These are phyloP conservation scores for Saguinus imperator DNA, from an alignment of 2,113 vertebrate species.

Conservation along the genomic window DNA sequence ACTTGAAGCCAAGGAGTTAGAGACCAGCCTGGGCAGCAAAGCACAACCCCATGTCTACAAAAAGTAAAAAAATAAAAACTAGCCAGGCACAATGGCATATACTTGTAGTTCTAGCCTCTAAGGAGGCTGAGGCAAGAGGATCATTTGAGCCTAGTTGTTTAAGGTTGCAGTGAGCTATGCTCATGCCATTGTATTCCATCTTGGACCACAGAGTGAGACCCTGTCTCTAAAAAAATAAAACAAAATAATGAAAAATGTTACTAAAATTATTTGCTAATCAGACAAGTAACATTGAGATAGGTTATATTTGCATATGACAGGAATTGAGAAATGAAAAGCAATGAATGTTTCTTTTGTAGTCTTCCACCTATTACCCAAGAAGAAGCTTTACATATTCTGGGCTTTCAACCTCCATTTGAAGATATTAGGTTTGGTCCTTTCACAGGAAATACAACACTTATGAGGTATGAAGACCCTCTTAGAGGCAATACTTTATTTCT, in stretches of 20 bases:
- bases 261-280: background rate
- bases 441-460: conserved; percentile 98
- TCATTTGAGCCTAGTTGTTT: no score
- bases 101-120: no score
- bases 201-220: no score
- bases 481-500: background rate
- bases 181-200: no score
- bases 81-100: no score
- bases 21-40: no score
- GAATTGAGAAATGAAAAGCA: conserved; percentile 36
- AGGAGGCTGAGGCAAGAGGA: no score
- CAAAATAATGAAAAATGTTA: conserved; percentile 16
- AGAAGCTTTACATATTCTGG: conserved; percentile 96
- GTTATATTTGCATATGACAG: background rate
- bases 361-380: conserved; percentile 97
- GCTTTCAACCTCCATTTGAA: conserved; percentile 98
- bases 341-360: conserved; percentile 78
- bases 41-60: no score
- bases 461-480: conserved; percentile 87
- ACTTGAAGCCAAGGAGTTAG: no score
- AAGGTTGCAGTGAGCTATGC: no score
- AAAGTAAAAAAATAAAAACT: no score
- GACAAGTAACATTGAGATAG: background rate
- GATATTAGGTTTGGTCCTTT: conserved; percentile 99
- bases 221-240: background rate